Evolutionary conservation across 2,113 vertebrate species (phyloP).

Genomic region (Eupsittula cactorum): DNA sequence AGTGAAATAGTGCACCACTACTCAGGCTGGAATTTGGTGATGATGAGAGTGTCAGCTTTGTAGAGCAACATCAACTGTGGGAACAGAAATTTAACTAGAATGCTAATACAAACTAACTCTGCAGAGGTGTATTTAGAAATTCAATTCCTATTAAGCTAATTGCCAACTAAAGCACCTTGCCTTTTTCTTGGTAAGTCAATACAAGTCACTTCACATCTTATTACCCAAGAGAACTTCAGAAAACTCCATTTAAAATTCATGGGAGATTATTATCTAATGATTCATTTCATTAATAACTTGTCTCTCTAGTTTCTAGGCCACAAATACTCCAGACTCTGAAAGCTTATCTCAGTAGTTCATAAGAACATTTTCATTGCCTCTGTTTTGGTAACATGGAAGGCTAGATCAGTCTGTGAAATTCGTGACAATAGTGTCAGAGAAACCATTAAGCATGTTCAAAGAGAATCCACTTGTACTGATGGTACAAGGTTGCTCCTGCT

Average conservation of each 20-base stretch:
- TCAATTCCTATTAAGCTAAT: constrained; percentile 27
- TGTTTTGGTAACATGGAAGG: not conserved
- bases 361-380: not conserved
- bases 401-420: not conserved
- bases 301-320: not conserved
- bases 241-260: constrained; percentile 37
- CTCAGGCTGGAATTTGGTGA: not conserved
- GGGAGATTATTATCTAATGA: constrained; percentile 6
- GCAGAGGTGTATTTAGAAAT: not conserved
- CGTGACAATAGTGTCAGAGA: not conserved
- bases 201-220: not conserved
- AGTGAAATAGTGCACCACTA: not conserved
- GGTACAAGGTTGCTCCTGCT: not conserved
- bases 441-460: not conserved
- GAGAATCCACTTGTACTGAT: not conserved
- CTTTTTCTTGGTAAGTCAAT: constrained; percentile 15
- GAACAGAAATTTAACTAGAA: not conserved
- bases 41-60: not conserved
- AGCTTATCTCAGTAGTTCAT: not conserved
- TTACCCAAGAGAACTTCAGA: not conserved
- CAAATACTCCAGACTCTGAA: not conserved
- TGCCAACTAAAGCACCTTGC: not conserved
- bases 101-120: not conserved
- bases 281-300: constrained; percentile 25
- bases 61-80: not conserved